Evolutionary conservation across 1,140 invertebrate species (phyloP).

Genomic region (Odontomachus brunneus): DNA sequence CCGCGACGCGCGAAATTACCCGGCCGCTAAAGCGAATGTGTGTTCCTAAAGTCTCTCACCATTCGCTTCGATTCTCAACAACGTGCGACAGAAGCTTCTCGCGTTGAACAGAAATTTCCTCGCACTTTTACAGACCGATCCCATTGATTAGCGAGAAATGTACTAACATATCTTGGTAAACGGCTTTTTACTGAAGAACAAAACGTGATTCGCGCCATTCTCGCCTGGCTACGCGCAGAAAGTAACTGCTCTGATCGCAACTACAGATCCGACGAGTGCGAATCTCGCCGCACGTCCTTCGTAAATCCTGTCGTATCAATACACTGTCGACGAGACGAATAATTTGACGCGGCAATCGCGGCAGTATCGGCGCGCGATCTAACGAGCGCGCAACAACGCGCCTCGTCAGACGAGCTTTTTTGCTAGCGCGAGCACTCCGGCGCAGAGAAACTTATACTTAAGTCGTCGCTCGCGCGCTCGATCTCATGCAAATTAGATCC

Average conservation of each 20-base stretch:
- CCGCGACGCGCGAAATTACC: background rate
- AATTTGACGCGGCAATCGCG: constrained; percentile 44
- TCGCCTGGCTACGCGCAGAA: too few relatives aligned
- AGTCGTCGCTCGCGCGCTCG: constrained; percentile 60
- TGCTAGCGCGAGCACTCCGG: constrained; percentile 50
- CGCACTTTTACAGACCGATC: background rate
- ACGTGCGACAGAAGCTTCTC: background rate
- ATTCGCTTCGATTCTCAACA: background rate
- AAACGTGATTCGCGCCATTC: background rate
- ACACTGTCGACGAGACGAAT: constrained; percentile 49
- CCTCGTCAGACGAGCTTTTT: constrained; percentile 52
- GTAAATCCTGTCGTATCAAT: constrained; percentile 39
- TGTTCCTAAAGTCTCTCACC: background rate
- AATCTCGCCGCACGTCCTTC: background rate
- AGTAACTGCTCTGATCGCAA: background rate
- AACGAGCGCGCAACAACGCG: constrained; percentile 39
- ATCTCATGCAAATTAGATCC: constrained; percentile 70
- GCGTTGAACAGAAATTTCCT: too few relatives aligned
- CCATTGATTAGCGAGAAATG: background rate
- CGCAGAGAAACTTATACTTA: constrained; percentile 50
- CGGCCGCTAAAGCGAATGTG: background rate
- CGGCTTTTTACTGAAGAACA: background rate
- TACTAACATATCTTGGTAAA: constrained; percentile 17
- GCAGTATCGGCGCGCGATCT: constrained; percentile 56
- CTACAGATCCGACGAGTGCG: background rate